Conservation (phyloP, 2,113 vertebrate genomes). For the Forbesichthys papilliferus region DNA sequence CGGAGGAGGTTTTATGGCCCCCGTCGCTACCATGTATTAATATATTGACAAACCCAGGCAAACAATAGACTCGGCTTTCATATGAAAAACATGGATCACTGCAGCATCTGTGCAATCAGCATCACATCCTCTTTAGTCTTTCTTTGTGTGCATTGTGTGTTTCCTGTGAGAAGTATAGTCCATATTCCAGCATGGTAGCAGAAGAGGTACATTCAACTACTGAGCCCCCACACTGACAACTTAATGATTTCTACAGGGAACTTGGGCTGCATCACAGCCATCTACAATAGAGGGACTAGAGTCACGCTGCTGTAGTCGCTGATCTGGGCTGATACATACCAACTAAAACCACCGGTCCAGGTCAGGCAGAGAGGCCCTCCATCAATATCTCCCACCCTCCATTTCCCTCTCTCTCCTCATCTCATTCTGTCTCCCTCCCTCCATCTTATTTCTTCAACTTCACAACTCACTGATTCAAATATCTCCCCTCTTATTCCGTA, state of each 20-base stretch:
- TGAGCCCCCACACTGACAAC: constrained; percentile 52
- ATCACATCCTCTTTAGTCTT: constrained; percentile 23
- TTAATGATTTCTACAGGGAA: constrained; percentile 68
- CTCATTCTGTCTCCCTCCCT: constrained; percentile 27
- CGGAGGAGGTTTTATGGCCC: constrained; percentile 38
- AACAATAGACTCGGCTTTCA: constrained; percentile 48
- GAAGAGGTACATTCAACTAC: constrained; percentile 23
- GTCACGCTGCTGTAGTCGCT: constrained; percentile 30
- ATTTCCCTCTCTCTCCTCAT: constrained; percentile 32
- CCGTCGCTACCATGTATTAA: constrained; percentile 55
- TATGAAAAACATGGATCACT: constrained; percentile 66
- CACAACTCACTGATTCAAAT: constrained; percentile 58
- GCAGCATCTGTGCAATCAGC: constrained; percentile 14
- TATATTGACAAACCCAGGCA: constrained; percentile 56
- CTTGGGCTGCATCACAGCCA: constrained; percentile 48
- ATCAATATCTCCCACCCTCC: constrained; percentile 50
- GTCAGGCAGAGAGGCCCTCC: constrained; percentile 36
- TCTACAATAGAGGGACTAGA: constrained; percentile 38
- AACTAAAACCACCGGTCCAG: constrained; percentile 32
- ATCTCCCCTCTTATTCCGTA: constrained; percentile 34
- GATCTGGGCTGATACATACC: constrained; percentile 26
- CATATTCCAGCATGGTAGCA: constrained; percentile 36
- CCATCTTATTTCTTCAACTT: constrained; percentile 56
- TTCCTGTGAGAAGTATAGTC: constrained; percentile 18
- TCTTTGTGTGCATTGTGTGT: constrained; percentile 44